Conservation (phyloP, 2,888 invertebrate species). For the Aphrophora alni region DNA sequence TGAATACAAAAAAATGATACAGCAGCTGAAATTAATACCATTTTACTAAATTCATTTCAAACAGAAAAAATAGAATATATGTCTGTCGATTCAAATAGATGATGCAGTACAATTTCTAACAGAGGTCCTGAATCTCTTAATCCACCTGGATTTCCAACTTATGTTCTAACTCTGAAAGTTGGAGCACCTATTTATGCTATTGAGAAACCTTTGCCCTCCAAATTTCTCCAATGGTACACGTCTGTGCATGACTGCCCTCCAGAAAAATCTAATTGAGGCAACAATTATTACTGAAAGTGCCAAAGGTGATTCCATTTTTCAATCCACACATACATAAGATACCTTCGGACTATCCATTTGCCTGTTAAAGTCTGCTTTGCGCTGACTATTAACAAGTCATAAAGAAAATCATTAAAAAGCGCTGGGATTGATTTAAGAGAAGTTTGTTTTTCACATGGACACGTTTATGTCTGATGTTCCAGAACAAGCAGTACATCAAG, state of each 20-base stretch:
- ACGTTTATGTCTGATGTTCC: not conserved
- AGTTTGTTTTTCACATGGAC: no score
- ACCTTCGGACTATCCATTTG: conserved; percentile 36
- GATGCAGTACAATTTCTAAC: conserved; percentile 32
- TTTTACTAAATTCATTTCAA: conserved; percentile 17
- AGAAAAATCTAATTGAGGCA: conserved; percentile 43
- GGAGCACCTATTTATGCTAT: conserved; percentile 46
- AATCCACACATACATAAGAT: conserved; percentile 49
- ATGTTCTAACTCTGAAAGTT: conserved; percentile 43
- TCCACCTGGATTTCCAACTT: conserved; percentile 45
- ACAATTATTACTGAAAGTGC: conserved; percentile 27
- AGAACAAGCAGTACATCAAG: not conserved
- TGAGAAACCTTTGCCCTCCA: conserved; percentile 49
- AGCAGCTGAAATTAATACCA: conserved; percentile 21
- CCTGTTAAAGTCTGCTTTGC: conserved; percentile 48
- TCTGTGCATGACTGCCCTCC: conserved; percentile 20
- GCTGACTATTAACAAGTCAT: not conserved
- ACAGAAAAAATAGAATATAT: not conserved
- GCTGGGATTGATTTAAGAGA: no score
- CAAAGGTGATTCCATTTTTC: not conserved
- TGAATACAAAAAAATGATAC: conserved; percentile 9
- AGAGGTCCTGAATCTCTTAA: conserved; percentile 9
- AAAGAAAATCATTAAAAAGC: no score
- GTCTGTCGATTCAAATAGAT: conserved; percentile 30
- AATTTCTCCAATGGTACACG: conserved; percentile 49